A percentile compares a stretch with the other conserved stretches of the same genome.
phyloP scores from a whole-genome alignment of 2,113 vertebrate genomes.

The Phylloscopus whistleri region DNA sequence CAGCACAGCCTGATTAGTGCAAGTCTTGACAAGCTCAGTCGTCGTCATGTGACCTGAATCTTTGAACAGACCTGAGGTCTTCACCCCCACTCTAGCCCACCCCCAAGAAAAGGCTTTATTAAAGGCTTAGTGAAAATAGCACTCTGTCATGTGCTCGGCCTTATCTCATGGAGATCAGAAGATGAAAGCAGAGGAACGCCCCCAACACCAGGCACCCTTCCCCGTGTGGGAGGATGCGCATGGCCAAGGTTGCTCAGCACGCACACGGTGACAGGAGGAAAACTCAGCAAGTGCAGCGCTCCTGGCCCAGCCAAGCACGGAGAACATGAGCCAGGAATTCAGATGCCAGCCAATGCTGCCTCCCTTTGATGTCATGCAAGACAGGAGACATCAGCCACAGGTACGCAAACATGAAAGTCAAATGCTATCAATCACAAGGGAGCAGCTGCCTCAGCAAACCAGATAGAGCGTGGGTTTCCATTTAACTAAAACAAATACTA shows the following conservation, averaged over 20 bases:
- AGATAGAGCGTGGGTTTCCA: not conserved
- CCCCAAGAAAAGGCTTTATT: not conserved
- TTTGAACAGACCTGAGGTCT: not conserved
- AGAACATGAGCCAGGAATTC: not conserved
- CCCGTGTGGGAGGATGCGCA: not conserved
- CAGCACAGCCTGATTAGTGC: not conserved
- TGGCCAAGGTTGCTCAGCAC: not conserved
- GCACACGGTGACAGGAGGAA: fast-evolving
- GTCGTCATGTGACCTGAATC: not conserved
- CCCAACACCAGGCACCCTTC: not conserved
- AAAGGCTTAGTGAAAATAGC: not conserved
- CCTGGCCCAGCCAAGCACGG: not conserved
- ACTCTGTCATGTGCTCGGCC: fast-evolving
- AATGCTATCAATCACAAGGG: not conserved
- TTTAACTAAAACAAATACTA: constrained; percentile 11
- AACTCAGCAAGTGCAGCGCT: not conserved
- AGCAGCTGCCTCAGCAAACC: not conserved
- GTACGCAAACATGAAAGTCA: constrained; percentile 17
- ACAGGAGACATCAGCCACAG: constrained; percentile 26
- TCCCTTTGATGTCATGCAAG: constrained; percentile 41
- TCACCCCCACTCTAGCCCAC: not conserved
- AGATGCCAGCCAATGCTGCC: not conserved
- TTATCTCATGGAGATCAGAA: not conserved
- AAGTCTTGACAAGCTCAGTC: not conserved
- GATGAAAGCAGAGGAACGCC: not conserved